phyloP scores from a whole-genome alignment of 2,113 vertebrate genomes.

The Chaetura pelagica region DNA sequence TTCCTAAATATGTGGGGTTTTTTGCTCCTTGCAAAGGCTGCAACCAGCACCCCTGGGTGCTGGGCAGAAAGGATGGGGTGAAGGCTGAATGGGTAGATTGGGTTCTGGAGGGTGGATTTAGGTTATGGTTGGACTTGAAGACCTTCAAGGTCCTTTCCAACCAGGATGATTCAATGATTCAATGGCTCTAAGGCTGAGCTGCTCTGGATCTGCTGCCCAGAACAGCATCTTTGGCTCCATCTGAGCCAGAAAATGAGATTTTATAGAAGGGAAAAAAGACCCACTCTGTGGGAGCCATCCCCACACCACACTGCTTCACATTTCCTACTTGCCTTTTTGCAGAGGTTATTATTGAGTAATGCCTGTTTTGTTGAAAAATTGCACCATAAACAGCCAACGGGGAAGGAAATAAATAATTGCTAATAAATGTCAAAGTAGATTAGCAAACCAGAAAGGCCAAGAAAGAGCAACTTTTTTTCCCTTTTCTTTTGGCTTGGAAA shows the following conservation, averaged over 20 bases:
- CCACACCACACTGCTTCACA: background rate
- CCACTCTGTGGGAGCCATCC: background rate
- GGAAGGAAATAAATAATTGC: conserved; percentile 36
- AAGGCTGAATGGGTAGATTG: background rate
- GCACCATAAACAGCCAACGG: conserved; percentile 20
- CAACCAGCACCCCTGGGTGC: background rate
- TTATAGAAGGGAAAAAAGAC: background rate
- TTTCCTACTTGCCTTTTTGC: conserved; percentile 54
- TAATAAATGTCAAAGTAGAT: conserved; percentile 34
- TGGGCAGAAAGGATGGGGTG: background rate
- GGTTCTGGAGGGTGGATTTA: too few species aligned
- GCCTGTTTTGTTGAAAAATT: conserved; percentile 12
- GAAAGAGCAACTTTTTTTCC: background rate
- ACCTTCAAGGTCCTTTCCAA: too few species aligned
- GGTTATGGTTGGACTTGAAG: too few species aligned
- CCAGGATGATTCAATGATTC: too few species aligned
- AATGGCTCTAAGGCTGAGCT: too few species aligned
- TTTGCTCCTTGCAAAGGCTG: background rate
- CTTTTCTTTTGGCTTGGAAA: background rate
- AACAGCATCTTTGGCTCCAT: background rate
- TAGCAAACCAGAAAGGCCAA: background rate
- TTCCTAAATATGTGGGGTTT: background rate
- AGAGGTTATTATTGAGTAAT: conserved; percentile 56
- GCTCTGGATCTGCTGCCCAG: background rate
- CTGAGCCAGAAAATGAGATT: background rate